Evolutionary conservation across 2,888 invertebrate genomes (phyloP), one percentile per base, ranked within the genome.

Genomic region (Drosophila prostipennis): DNA sequence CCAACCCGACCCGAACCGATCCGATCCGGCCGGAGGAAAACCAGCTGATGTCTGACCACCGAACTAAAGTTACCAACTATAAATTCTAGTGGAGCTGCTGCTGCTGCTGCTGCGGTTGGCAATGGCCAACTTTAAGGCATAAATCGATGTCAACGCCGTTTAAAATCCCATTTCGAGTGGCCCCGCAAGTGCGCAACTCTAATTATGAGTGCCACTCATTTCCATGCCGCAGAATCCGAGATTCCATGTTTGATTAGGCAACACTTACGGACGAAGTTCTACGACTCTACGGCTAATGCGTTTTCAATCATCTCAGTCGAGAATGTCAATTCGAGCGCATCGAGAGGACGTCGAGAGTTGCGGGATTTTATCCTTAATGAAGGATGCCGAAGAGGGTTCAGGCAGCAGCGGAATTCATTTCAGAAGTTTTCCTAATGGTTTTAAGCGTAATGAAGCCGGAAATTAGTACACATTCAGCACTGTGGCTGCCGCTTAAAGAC

Each of bases 371-470:
- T 58, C 63, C 72, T 74, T 77, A 81, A 78, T 81, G 78, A 81
- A 84, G 72, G 83, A 78, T 72, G 75, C 72, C 19, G 23, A 40
- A 13, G 42, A 16, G 59, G 16, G 19, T 43, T 11, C 39, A 23
- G 32, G 55, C 14, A 7, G 32, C 19, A 42, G 60, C 71, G 59
- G 72, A 74, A 78, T 78, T 80, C 77, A 76, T 81, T 84, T 78
- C 70, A 67, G 77, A 84, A 87, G 76, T 87, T 87, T 60, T 84
- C 74, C 82, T 87, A 87, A 84, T 84, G 82, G 79, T 67, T 84
- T 83, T 79, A 79, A 83, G 84, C 84, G 81, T 84, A 84, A 84
- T 86, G 84, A 87, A 84, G 84, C 81, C 81, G 84, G 87, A 84
- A 84, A 87, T 84, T 81, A 87, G 84, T 80, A 81, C 80, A 84